Evolutionary conservation across 2,888 invertebrate species (phyloP), one percentile per base, ranked within the genome.

Genomic region (Melieria picta): DNA sequence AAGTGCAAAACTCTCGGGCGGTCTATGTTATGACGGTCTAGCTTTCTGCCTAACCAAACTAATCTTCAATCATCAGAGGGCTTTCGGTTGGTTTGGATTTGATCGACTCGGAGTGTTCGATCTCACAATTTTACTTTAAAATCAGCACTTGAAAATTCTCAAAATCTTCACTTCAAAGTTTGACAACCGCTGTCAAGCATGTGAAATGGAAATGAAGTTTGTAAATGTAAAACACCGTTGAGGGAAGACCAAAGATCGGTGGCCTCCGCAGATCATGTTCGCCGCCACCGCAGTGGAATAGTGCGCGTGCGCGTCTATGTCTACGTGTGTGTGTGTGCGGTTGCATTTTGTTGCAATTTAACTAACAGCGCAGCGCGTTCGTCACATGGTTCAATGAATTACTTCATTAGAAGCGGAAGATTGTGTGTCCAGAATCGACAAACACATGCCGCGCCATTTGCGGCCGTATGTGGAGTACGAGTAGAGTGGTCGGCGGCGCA

Each of bases 311-410:
- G 42, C 52, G 43, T 52, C n/a, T 58, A 43, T 43, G 64, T 43
- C 11, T 52, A 10, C 58, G 9, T 42, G 42, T 58, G 42, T 5
- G 57, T 16, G 30, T 48, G 42, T 65, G 16, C 61, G 43, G 50
- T 69, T 30, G 43, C 58, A 3, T 64, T 43, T 60, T 60, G 46
- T 46, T 62, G 10, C 42, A 5, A 46, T 47, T 11, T 7, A 65
- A 30, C 55, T 50, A 77, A 66, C 67, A 67, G 45, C 55, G 30
- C 3, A 30, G 72, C 74, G 74, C 70, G 76, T 76, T 76, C 80
- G 79, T 80, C 77, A 79, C 78, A 81, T 79, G 82, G 83, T 82
- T 82, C 81, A 82, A 81, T 82, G 81, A 82, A 82, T 81, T 82
- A 81, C 81, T 82, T 82, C 83, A 82, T 82, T 82, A 82, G 82